phyloP scores from a whole-genome alignment of 2,113 vertebrate genomes.

The Reinhardtius hippoglossoides region DNA sequence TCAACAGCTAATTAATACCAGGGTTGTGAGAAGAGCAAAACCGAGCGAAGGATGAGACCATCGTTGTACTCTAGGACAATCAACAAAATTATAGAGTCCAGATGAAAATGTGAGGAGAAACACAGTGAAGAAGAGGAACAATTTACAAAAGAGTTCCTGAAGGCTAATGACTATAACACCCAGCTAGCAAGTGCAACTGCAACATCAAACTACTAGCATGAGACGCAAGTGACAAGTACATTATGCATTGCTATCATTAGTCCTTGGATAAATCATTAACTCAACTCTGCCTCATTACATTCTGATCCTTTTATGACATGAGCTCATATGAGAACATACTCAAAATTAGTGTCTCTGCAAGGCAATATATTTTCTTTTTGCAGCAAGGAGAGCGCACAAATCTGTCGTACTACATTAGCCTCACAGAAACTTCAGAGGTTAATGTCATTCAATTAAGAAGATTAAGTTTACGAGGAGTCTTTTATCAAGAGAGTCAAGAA shows the following conservation, averaged over 20 bases:
- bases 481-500: constrained; percentile 11
- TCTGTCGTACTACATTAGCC: background rate
- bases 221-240: background rate
- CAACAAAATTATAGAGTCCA: background rate
- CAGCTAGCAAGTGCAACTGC: background rate
- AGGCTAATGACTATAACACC: background rate
- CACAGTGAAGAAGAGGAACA: background rate
- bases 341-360: no score
- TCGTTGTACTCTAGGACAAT: background rate
- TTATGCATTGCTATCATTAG: constrained; percentile 22
- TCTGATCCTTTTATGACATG: background rate
- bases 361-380: no score
- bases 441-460: background rate
- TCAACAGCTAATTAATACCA: background rate
- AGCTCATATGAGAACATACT: background rate
- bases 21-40: background rate
- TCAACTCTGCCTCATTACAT: background rate
- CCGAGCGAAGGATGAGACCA: background rate
- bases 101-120: background rate
- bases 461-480: background rate
- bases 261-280: background rate
- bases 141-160: background rate
- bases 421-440: background rate
- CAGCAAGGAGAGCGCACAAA: no score
- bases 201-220: constrained; percentile 4